Conservation (phyloP, 1,140 invertebrate species). For the Phymastichus coffea region DNA sequence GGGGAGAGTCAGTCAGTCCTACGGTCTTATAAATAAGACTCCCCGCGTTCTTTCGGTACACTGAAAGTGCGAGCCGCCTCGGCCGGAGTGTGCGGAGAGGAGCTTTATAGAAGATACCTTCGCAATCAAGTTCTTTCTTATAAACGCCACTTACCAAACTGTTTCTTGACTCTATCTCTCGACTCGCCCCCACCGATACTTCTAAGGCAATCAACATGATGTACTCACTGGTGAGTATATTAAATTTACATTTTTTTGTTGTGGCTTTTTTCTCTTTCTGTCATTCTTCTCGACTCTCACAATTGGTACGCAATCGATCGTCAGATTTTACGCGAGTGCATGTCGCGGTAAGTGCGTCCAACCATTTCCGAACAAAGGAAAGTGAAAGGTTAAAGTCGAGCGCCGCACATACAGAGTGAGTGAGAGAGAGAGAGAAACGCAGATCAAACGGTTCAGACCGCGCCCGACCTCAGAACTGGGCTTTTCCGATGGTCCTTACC, state of each 20-base stretch:
- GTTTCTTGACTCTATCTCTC: too few species aligned
- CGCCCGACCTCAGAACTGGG: slow-evolving; percentile 4
- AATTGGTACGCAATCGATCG: too few species aligned
- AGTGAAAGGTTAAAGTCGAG: slow-evolving; percentile 45
- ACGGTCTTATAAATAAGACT: slow-evolving; percentile 50
- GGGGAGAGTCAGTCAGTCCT: slow-evolving; percentile 27
- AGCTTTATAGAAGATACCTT: too few species aligned
- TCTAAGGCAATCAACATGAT: slow-evolving; percentile 28
- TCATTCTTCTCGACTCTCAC: too few species aligned
- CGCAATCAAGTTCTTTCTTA: too few species aligned
- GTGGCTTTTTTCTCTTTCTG: not conserved
- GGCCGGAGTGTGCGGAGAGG: slow-evolving; percentile 25
- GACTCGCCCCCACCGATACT: too few species aligned
- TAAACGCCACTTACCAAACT: too few species aligned
- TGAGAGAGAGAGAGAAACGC: not conserved
- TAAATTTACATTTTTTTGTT: not conserved
- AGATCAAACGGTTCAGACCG: slow-evolving; percentile 31
- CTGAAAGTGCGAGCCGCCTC: slow-evolving; percentile 37
- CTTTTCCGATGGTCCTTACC: not conserved
- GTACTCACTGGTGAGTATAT: slow-evolving; percentile 38
- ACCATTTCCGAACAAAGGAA: slow-evolving; percentile 49
- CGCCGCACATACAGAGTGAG: not conserved
- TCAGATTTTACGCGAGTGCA: not conserved
- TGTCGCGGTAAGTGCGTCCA: not conserved
- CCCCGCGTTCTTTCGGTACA: slow-evolving; percentile 50